Evolutionary conservation across 2,113 vertebrate genomes (phyloP), one percentile per base, ranked within the genome.

Genomic region (Malurus alboscapulatus): DNA sequence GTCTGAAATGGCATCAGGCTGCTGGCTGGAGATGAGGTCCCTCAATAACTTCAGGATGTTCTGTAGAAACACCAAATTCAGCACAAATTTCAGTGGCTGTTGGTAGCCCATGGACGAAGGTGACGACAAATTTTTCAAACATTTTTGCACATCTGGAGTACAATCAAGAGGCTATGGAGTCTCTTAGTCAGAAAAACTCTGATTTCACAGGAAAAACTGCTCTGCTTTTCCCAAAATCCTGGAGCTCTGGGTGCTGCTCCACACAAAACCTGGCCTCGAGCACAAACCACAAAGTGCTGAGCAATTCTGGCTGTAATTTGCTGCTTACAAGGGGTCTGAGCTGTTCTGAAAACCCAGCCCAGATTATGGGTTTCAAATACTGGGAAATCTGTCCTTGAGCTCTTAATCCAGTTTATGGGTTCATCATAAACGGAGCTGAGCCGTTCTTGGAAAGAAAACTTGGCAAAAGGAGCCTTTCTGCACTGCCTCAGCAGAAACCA

Each of bases 371-470:
- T 78, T 92, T 74, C 48, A 88, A 74, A 88, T 6, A n/a, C 51
- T 8, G 21, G 36, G 47, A 87, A 94, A 83, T 77, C 92, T 61
- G 54, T 51, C 36, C 55, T 51, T 90, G 88, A 84, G 80, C 57
- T 84, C 66, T 90, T 89, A 93, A 89, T 82, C 77, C 54, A 71
- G 57, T 79, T 88, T 72, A 45, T 27, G 84, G 45, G 38, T 53
- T 96, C 87, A 29, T 72, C 84, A 72, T 0, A 2, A 92, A 59
- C 38, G 77, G 61, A 88, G 32, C 50, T 9, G 47, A 92, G 84
- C 65, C 84, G 65, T 93, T 87, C 88, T 79, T 93, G 62, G 91
- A 93, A 93, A 50, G 62, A 55, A 74, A 84, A 59, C 32, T 82
- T 68, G 88, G 84, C 80, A 29, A 76, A 76, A 92, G 48, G 65